Conservation (phyloP, 23 tunicate genomes). For the Halocynthia aurantium region DNA sequence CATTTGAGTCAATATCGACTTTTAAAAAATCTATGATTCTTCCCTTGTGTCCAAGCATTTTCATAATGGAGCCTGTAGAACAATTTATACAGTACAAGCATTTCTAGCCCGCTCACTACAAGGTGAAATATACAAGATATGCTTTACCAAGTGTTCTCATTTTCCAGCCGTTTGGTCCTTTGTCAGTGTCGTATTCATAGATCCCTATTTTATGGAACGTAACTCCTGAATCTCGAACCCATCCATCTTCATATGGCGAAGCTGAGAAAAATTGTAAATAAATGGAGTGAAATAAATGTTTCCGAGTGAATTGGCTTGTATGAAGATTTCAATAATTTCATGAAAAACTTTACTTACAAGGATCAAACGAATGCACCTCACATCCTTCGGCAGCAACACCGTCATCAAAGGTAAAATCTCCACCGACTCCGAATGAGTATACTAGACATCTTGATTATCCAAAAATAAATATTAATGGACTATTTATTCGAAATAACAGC, state of each 20-base stretch:
- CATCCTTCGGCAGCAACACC: slow-evolving; percentile 47
- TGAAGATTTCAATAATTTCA: not conserved
- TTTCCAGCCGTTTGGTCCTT: slow-evolving; percentile 43
- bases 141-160: slow-evolving; percentile 48
- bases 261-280: too few relatives aligned
- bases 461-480: too few relatives aligned
- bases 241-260: slow-evolving; percentile 9
- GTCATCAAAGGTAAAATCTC: slow-evolving; percentile 57
- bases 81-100: not conserved
- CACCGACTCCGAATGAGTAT: slow-evolving; percentile 46
- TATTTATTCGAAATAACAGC: too few relatives aligned
- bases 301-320: not conserved
- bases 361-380: slow-evolving; percentile 69
- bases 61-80: slow-evolving; percentile 32
- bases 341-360: slow-evolving; percentile 29
- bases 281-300: too few relatives aligned
- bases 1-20: slow-evolving; percentile 45
- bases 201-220: slow-evolving; percentile 47
- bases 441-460: slow-evolving; percentile 16
- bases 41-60: slow-evolving; percentile 42
- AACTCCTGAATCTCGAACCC: slow-evolving; percentile 40
- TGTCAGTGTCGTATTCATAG: slow-evolving; percentile 26
- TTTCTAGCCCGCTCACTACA: not conserved
- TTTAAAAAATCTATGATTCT: slow-evolving; percentile 50
- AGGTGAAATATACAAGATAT: too few relatives aligned